These are phyloP conservation scores for Echinometra lucunter DNA, from an alignment of 53 echinoderm and acorn worm genomes.

Conservation along the genomic window DNA sequence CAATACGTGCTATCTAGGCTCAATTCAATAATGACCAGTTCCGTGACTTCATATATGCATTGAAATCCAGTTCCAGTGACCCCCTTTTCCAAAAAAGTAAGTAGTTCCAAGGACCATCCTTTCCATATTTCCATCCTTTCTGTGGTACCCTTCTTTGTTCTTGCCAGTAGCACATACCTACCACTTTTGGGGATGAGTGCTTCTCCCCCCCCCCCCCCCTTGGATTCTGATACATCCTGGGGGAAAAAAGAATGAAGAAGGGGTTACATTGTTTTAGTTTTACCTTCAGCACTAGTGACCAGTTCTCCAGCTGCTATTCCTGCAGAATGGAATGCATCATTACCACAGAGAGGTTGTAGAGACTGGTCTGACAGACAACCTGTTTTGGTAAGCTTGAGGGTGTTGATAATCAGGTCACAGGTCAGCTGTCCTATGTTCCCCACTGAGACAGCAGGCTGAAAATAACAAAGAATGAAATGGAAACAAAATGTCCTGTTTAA, in stretches of 20 bases:
- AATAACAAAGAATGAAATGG: background rate
- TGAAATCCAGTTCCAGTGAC: too few species aligned
- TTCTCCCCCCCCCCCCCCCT: too few species aligned
- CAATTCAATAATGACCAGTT: too few species aligned
- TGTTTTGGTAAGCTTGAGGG: conserved; percentile 77
- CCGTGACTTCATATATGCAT: too few species aligned
- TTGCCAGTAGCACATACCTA: too few species aligned
- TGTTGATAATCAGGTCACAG: conserved; percentile 86
- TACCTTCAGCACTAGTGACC: conserved; percentile 93
- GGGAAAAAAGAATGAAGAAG: background rate
- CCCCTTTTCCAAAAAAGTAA: too few species aligned
- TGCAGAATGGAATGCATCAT: conserved; percentile 85
- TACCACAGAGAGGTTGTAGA: conserved; percentile 93
- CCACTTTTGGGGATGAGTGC: too few species aligned
- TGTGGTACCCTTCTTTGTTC: too few species aligned
- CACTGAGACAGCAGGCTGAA: conserved; percentile 74
- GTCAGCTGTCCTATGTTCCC: conserved; percentile 96
- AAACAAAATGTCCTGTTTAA: background rate
- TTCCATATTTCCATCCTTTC: too few species aligned
- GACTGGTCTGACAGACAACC: conserved; percentile 86
- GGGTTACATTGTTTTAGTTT: background rate
- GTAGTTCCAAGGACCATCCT: too few species aligned
- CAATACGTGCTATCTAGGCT: too few species aligned
- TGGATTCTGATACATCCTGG: too few species aligned
- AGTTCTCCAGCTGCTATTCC: conserved; percentile 73